Conservation (phyloP, 2,888 invertebrate species). For the Philhelius pedissequus region DNA sequence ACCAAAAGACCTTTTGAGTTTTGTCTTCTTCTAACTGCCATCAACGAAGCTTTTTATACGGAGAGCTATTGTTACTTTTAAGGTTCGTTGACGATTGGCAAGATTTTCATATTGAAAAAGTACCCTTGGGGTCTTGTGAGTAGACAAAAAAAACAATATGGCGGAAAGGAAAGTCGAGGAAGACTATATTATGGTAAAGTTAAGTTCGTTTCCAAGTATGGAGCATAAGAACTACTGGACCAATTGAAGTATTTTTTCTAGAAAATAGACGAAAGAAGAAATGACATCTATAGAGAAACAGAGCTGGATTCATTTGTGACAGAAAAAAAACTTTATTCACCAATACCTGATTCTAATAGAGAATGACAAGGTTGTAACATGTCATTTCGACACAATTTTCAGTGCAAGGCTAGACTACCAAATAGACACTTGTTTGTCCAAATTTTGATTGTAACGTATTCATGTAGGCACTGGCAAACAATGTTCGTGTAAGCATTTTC, state of each 20-base stretch:
- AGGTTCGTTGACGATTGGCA: constrained; percentile 44
- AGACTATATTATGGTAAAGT: background rate
- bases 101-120: constrained; percentile 61
- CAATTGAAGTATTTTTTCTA: background rate
- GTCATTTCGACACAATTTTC: no score
- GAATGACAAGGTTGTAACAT: no score
- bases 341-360: no score
- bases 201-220: background rate
- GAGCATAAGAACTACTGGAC: background rate
- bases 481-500: no score
- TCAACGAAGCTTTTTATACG: background rate
- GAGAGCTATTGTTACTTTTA: constrained; percentile 28
- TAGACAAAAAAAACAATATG: background rate
- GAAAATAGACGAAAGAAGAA: background rate
- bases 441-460: no score
- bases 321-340: no score
- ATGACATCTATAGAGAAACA: background rate
- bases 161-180: background rate
- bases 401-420: no score
- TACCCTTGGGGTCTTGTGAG: constrained; percentile 42
- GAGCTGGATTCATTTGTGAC: background rate
- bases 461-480: no score
- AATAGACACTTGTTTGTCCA: no score
- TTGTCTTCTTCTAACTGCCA: background rate
- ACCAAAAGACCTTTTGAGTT: constrained; percentile 18